Percentiles rank a stretch among this genome's conserved stretches.
Conservation (phyloP, 2,113 vertebrate species). For the Galeopterus variegatus region DNA sequence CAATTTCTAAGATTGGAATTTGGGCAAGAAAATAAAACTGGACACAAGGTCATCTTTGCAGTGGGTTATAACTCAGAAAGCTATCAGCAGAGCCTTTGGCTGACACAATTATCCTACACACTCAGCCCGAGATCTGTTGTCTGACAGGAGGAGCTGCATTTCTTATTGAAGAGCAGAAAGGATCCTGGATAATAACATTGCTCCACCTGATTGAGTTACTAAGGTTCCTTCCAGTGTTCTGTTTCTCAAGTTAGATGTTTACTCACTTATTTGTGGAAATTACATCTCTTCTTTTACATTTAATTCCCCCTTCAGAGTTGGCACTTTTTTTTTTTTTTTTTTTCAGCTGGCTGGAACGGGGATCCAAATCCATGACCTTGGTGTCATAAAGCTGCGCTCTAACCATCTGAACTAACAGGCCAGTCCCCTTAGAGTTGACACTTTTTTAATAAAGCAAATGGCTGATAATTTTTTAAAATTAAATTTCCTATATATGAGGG, state of each 20-base stretch:
- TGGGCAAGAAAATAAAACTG: constrained; percentile 22
- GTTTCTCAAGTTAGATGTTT: constrained; percentile 67
- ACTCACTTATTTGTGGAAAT: constrained; percentile 64
- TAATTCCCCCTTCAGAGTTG: neutral
- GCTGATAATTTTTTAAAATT: neutral
- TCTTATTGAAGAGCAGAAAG: neutral
- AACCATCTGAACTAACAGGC: no score
- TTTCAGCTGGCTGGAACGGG: no score
- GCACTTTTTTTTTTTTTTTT: neutral
- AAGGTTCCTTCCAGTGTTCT: neutral
- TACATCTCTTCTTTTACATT: constrained; percentile 56
- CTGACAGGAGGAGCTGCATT: constrained; percentile 16
- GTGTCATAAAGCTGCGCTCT: no score
- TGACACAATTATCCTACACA: neutral
- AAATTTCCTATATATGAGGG: constrained; percentile 29
- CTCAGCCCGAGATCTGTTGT: constrained; percentile 5
- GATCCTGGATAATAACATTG: neutral
- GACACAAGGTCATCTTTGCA: constrained; percentile 1
- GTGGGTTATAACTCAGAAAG: neutral
- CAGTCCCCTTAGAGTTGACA: no score
- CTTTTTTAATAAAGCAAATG: neutral
- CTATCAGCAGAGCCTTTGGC: neutral
- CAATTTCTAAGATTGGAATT: constrained; percentile 38
- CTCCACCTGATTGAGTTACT: constrained; percentile 66
- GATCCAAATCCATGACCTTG: no score